These are phyloP conservation scores for Pituophis catenifer DNA, from an alignment of 2,113 vertebrate genomes.

Conservation along the genomic window DNA sequence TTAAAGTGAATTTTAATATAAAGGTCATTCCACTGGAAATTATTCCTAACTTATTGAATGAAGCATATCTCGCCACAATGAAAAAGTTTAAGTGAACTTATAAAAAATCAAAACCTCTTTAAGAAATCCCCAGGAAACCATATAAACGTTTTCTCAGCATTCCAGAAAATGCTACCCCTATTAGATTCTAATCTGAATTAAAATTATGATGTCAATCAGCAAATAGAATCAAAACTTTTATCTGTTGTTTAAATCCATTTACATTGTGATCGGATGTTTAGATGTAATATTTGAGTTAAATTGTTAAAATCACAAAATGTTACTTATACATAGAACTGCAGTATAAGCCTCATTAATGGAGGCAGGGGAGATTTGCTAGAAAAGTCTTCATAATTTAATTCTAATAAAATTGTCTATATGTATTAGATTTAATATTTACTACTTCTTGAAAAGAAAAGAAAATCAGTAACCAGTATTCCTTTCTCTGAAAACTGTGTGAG, in stretches of 20 bases:
- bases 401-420: background rate
- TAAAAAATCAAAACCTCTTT: background rate
- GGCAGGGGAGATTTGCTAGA: background rate
- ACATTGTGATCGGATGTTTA: background rate
- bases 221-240: background rate
- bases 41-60: background rate
- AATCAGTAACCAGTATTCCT: background rate
- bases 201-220: background rate
- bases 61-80: background rate
- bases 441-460: background rate
- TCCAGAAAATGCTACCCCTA: background rate
- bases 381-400: background rate
- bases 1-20: background rate
- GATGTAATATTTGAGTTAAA: background rate
- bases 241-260: background rate
- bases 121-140: background rate
- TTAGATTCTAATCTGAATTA: background rate
- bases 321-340: background rate
- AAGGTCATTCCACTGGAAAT: background rate
- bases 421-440: background rate
- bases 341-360: background rate
- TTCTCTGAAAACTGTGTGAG: background rate
- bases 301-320: background rate
- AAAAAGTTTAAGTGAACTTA: background rate
- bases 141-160: background rate